Percentiles rank a stretch among this genome's conserved stretches.
Conservation (phyloP, 2,113 vertebrate species). For the Cavia aperea region DNA sequence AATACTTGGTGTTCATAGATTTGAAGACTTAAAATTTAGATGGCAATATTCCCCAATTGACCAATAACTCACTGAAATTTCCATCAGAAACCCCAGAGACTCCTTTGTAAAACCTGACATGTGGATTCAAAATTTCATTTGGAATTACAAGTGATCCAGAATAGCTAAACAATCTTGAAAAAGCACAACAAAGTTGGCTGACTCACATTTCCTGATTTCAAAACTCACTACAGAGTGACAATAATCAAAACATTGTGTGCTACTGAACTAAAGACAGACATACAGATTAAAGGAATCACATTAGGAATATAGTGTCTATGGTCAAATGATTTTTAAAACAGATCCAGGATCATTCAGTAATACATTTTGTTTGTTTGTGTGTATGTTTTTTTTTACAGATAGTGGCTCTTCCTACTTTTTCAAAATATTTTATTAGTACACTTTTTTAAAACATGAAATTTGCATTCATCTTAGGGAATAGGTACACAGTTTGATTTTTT, state of each 20-base stretch:
- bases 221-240: neutral
- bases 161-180: neutral
- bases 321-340: neutral
- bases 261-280: neutral
- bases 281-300: neutral
- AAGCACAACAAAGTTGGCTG: neutral
- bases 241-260: neutral
- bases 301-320: neutral
- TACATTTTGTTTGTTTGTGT: neutral
- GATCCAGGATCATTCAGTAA: neutral
- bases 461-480: neutral
- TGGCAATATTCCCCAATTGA: neutral
- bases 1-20: neutral
- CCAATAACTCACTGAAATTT: neutral
- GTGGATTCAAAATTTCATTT: neutral
- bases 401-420: neutral
- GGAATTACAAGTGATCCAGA: neutral
- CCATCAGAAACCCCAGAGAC: neutral
- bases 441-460: neutral
- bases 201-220: neutral
- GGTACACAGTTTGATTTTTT: neutral
- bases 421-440: neutral
- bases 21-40: neutral
- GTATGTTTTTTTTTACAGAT: neutral
- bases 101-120: neutral